Evolutionary conservation across 2,888 invertebrate genomes (phyloP).

Genomic region (Teleiodes luculella): DNA sequence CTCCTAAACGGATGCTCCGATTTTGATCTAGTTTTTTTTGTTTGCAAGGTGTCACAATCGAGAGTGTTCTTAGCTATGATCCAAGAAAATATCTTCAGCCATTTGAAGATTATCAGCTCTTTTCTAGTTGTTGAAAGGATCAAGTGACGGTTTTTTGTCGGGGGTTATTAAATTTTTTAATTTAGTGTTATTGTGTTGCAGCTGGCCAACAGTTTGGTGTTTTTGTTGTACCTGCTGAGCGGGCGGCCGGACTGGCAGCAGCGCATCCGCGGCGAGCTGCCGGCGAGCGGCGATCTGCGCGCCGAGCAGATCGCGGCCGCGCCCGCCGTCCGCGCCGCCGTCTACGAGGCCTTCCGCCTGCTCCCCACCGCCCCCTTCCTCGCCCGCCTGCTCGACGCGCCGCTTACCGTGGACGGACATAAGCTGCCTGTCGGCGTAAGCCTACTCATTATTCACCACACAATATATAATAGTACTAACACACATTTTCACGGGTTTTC

Average conservation of each 20-base stretch:
- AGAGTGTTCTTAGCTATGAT: too few relatives aligned
- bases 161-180: background rate
- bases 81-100: too few relatives aligned
- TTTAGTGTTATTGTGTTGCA: slow-evolving; percentile 53
- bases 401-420: slow-evolving; percentile 84
- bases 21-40: too few relatives aligned
- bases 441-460: too few relatives aligned
- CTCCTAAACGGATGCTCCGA: too few relatives aligned
- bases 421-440: slow-evolving; percentile 84
- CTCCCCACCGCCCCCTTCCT: slow-evolving; percentile 88
- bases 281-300: slow-evolving; percentile 75
- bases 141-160: too few relatives aligned
- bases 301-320: slow-evolving; percentile 81
- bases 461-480: too few relatives aligned
- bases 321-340: slow-evolving; percentile 88
- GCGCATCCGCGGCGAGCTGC: slow-evolving; percentile 82
- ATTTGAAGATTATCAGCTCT: too few relatives aligned
- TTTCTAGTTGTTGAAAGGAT: too few relatives aligned
- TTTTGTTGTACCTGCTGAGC: slow-evolving; percentile 86
- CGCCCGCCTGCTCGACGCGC: slow-evolving; percentile 86
- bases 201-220: slow-evolving; percentile 89
- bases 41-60: too few relatives aligned
- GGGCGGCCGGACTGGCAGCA: slow-evolving; percentile 82
- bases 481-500: too few relatives aligned
- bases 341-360: slow-evolving; percentile 86